Evolutionary conservation across 1,140 invertebrate genomes (phyloP).

Genomic region (Cyphomyrmex costatus): DNA sequence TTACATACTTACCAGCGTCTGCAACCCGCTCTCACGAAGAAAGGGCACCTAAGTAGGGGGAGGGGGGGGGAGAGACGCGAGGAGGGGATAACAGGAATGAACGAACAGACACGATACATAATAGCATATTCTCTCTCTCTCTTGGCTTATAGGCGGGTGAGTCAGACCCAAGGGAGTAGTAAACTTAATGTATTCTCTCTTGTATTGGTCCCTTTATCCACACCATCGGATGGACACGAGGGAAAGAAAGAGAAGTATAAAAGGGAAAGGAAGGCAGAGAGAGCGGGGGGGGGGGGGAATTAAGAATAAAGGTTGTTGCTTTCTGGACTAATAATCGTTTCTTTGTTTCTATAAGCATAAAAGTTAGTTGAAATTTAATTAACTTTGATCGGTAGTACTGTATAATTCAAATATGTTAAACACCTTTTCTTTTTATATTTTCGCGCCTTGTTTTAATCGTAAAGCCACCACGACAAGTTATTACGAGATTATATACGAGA

Average conservation of each 20-base stretch:
- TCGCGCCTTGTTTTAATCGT: not conserved
- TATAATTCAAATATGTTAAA: not conserved
- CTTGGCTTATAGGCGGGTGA: slow-evolving; percentile 66
- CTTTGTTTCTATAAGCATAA: not conserved
- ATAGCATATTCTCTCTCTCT: slow-evolving; percentile 68
- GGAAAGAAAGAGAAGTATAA: not conserved
- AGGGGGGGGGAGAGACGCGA: not conserved
- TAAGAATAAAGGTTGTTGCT: not conserved
- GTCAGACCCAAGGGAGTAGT: slow-evolving; percentile 69
- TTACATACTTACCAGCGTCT: not conserved
- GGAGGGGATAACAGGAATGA: slow-evolving; percentile 28
- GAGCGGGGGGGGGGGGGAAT: not conserved
- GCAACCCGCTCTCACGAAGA: slow-evolving; percentile 14
- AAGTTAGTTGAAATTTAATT: not conserved
- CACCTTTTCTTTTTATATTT: not conserved
- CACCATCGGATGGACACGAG: slow-evolving; percentile 36
- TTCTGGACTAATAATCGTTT: not conserved
- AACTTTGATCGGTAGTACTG: not conserved
- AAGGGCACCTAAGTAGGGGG: slow-evolving; percentile 14
- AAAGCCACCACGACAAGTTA: not conserved
- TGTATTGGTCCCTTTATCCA: slow-evolving; percentile 67
- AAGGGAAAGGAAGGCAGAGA: slow-evolving; percentile 18
- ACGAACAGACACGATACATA: slow-evolving; percentile 68
- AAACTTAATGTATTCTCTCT: slow-evolving; percentile 75
- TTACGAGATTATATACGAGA: not conserved